Evolutionary conservation across 2,797 vertebrate genomes (phyloP).

Genomic region (Phrynocephalus forsythii): DNA sequence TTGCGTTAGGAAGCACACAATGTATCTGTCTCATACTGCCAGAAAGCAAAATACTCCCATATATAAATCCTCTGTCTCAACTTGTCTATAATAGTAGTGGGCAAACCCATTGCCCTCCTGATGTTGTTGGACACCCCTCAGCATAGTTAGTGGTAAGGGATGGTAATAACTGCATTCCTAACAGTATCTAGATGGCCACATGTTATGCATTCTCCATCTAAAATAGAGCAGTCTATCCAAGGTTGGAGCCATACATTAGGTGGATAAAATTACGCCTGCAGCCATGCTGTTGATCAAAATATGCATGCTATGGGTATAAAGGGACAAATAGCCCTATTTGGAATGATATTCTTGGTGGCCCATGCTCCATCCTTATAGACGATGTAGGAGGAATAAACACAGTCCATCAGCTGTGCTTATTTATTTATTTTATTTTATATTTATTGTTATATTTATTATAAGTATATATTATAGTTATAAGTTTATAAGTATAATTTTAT

Average conservation of each 20-base stretch:
- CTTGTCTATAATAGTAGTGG: not conserved
- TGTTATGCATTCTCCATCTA: not conserved
- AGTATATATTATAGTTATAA: no score
- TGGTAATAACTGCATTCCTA: not conserved
- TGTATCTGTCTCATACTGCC: slow-evolving; percentile 33
- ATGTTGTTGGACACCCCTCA: not conserved
- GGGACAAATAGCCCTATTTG: no score
- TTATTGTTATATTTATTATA: no score
- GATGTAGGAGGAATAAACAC: no score
- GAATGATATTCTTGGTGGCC: no score
- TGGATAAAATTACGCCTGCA: not conserved
- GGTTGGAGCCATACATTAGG: not conserved
- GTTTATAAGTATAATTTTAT: no score
- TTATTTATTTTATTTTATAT: no score
- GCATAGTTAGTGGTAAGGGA: not conserved
- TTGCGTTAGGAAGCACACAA: slow-evolving; percentile 44
- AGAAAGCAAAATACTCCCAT: not conserved
- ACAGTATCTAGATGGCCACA: not conserved
- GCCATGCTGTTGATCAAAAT: no score
- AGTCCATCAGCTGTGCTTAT: no score
- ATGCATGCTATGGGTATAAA: no score
- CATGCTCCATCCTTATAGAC: no score
- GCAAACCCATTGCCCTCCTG: not conserved
- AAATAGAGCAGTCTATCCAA: not conserved
- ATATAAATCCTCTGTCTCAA: not conserved